Evolutionary conservation across 2,888 invertebrate species (phyloP), one percentile per base, ranked within the genome.

Genomic region (Lasioglossum figueresi): DNA sequence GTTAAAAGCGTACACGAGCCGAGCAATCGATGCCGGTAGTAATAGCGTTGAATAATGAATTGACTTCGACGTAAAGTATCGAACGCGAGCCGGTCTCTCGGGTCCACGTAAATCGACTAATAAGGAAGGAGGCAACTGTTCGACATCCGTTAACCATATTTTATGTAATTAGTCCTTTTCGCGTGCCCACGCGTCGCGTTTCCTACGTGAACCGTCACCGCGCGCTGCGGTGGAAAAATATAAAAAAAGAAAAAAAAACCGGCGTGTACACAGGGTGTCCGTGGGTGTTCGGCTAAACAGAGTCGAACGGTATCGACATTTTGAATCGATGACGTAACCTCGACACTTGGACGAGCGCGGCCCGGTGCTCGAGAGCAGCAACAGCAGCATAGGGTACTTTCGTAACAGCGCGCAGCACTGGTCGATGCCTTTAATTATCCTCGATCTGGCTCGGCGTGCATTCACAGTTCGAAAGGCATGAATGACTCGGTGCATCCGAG

Each of bases 361-460:
- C 34, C 12, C 19, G 48, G n/a, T 34, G 66, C 48, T 40, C 37
- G 37, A 10, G 68, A 19, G 37, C 72, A 59, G 6, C 16, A 40
- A 16, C 27, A 52, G n/a, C 34, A 27, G 73, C n/a, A 43, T 43
- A n/a, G 48, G 8, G 76, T 70, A 59, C 71, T 76, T 82, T 79
- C 79, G 81, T 45, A 75, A 80, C 63, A 56, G 40, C 34, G 63
- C 63, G 16, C n/a, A 3, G 12, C 63, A 12, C 63, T 63, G 5
- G 68, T 23, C 78, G 79, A 80, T 76, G 78, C 79, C 85, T 77
- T 82, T 78, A 85, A 81, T 87, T 83, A 87, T 76, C 72, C 66
- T 43, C 66, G 75, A 72, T 43, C 79, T 37, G 70, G 43, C 45
- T 75, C 76, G n/a, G 52, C 45, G 73, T 52, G 56, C 63, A 75